These are phyloP conservation scores for Urechis unicinctus DNA, from an alignment of 2,888 invertebrate species.

Conservation along the genomic window DNA sequence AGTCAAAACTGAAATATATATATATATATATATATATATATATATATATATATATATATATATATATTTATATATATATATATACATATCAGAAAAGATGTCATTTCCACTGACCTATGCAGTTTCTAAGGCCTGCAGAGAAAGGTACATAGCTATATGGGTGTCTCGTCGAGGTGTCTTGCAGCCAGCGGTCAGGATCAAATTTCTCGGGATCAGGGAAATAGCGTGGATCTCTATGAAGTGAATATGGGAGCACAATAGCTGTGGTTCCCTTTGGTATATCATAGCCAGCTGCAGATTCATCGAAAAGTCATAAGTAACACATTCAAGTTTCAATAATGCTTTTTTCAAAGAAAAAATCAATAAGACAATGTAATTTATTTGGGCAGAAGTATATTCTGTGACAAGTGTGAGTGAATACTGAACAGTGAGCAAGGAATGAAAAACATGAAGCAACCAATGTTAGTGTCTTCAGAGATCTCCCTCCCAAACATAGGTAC, in stretches of 20 bases:
- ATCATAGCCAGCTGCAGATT: constrained; percentile 22
- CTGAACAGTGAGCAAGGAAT: too few relatives aligned
- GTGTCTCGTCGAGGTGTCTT: constrained; percentile 69
- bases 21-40: constrained; percentile 6
- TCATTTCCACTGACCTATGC: constrained; percentile 50
- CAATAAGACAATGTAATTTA: too few relatives aligned
- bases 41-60: constrained; percentile 2
- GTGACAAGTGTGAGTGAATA: too few relatives aligned
- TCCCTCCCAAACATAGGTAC: constrained; percentile 52
- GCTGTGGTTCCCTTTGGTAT: constrained; percentile 41
- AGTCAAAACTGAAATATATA: constrained; percentile 1
- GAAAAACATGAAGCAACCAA: too few relatives aligned
- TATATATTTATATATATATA: neutral
- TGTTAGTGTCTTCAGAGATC: constrained; percentile 42
- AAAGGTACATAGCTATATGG: constrained; percentile 53
- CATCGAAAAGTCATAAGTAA: too few relatives aligned
- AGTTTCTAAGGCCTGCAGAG: constrained; percentile 53
- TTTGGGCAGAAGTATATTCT: too few relatives aligned
- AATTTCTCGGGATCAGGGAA: constrained; percentile 66
- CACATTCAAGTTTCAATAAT: too few relatives aligned
- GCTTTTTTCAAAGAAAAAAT: too few relatives aligned
- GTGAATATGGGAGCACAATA: constrained; percentile 26
- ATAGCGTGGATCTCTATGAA: constrained; percentile 60
- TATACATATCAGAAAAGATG: neutral
- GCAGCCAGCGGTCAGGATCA: constrained; percentile 72